Evolutionary conservation across 2,113 vertebrate genomes (phyloP).

Genomic region (Microtus montanus): DNA sequence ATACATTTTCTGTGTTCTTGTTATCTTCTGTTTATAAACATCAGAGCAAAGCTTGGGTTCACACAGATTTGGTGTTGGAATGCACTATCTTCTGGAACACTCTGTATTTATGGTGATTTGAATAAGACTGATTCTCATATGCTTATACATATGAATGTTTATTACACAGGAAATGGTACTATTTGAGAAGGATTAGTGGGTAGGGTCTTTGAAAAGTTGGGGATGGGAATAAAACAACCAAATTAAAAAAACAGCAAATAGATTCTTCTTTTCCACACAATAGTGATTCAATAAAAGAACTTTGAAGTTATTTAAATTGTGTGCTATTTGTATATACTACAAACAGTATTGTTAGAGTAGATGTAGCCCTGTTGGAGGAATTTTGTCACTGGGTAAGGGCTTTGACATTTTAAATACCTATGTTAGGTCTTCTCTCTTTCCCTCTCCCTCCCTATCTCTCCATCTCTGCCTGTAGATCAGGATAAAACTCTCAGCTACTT

Average conservation of each 20-base stretch:
- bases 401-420: background rate
- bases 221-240: background rate
- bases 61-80: background rate
- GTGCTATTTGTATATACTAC: background rate
- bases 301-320: background rate
- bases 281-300: background rate
- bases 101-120: background rate
- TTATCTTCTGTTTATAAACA: background rate
- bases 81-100: background rate
- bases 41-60: background rate
- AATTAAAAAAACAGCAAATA: background rate
- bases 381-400: background rate
- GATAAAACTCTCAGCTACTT: background rate
- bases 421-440: background rate
- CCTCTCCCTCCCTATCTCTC: fast-evolving
- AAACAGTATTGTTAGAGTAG: background rate
- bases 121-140: background rate
- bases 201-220: background rate
- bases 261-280: background rate
- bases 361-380: background rate
- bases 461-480: background rate
- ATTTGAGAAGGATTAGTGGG: background rate
- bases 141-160: background rate
- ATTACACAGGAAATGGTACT: background rate
- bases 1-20: background rate